Base-by-base conservation (phyloP, 2,113 vertebrate species). In the Pteropus alecto region DNA sequence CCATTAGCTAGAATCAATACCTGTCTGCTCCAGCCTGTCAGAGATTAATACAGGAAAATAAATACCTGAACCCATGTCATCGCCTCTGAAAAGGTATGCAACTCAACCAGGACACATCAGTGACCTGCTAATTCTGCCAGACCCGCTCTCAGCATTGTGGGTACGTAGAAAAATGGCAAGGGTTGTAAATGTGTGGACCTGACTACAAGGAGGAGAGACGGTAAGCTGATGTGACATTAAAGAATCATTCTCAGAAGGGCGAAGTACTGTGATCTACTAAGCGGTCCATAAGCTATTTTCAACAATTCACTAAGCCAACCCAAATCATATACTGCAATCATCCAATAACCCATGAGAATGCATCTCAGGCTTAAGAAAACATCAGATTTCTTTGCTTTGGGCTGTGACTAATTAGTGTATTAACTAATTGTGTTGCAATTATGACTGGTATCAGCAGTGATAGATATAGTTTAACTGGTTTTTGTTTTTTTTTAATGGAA, bases 41-140 rank as follows among this genome's bases (percentile, higher is more conserved):
- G 96, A 81, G 46, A 65, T 82, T 35, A 79, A 78, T n/a, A 63
- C 6, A 43, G 76, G 54, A 83, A 96, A 87, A 86, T 60, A 78
- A 61, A 71, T 2, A 33, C 61, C 65, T 5, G 10, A 48, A 26
- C 54, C 77, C 43, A 28, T 16, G 43, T 63, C 63, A 48, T 28
- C 41, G 15, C 33, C 67, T 76, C 41, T 51, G 63, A 81, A 79
- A 81, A 18, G n/a, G 46, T 2, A 28, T 26, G n/a, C 19, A 30
- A 46, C 30, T 30, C 86, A 46, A 28, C 13, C 7, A n/a, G 88
- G 85, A 86, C 41, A 19, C n/a, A 4, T 38, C 0, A 2, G 43
- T 26, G 3, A 65, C 70, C 46, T 13, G 71, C 46, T 28, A 5
- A 22, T 10, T 71, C n/a, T 5, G 3, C 73, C 61, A 46, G 38